Base-by-base conservation (phyloP, 2,797 vertebrate species). In the Enteromius trimaculatus region DNA sequence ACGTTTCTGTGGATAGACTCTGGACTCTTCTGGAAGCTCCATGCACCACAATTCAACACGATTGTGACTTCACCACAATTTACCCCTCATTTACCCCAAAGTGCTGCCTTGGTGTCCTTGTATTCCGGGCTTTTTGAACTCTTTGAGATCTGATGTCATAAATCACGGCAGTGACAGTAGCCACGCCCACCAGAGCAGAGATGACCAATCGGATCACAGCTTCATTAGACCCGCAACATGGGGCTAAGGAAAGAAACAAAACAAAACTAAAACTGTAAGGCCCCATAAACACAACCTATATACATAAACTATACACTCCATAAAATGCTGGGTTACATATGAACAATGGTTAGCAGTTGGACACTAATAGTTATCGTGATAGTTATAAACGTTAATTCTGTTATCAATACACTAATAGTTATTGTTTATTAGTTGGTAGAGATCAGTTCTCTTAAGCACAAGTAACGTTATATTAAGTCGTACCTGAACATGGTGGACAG, bases 141-240 rank as follows among this genome's bases (percentile, higher is more conserved):
- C 23, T 26, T 16, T 6, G 14, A 29, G 31, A 66, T 66, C 0
- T 21, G 31, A 66, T 21, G 64, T 66, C 64, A 37, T 66, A 66
- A 10, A 66, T 21, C 29, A 66, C 64, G 8, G 31, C 64, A 37
- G 64, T 3, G 8, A 62, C 13, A 29, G 60, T 29, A 29, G 60
- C 26, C 60, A 66, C 64, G 31, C 64, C 64, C 64, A 66, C 64
- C 19, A 66, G 29, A 21, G 64, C 31, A 66, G 64, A 66, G 31
- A 66, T 11, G 17, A 66, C 64, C 64, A 66, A 66, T 66, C 64
- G 31, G 16, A 66, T 66, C 64, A 66, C 64, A 66, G 29, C 31
- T 34, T 66, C 64, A 21, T 31, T 66, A 21, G 31, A 37, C 19
- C 64, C 7, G 7, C 62, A 65, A 34, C 62, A 65, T 1, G 2